phyloP scores from a whole-genome alignment of 2,797 vertebrate genomes.

The Phataginus tetradactyla region DNA sequence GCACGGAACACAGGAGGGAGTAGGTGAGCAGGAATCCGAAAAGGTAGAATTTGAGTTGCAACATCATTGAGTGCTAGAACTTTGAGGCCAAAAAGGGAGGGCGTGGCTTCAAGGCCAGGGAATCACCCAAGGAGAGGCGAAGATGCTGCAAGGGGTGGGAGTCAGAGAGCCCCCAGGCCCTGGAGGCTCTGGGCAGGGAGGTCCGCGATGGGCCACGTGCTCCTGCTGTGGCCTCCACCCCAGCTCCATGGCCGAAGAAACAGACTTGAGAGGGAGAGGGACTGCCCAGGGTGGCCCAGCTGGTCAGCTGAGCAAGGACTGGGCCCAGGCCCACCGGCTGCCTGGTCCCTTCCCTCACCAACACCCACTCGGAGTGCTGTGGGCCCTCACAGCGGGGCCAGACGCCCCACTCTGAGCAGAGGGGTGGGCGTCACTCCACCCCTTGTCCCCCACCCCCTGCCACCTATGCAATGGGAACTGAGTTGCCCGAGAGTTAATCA shows the following conservation, averaged over 20 bases:
- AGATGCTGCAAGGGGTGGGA: fast-evolving
- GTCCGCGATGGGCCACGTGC: fast-evolving
- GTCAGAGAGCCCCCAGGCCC: neutral
- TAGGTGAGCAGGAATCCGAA: neutral
- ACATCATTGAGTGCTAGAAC: neutral
- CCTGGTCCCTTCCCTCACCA: neutral
- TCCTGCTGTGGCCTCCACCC: neutral
- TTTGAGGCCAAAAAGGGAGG: neutral
- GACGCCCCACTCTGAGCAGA: neutral
- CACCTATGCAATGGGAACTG: slow-evolving; percentile 77
- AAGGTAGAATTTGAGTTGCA: neutral
- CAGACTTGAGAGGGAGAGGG: neutral
- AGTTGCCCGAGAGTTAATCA: slow-evolving; percentile 85
- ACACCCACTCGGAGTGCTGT: neutral
- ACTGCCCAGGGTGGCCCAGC: fast-evolving
- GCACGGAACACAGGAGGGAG: neutral
- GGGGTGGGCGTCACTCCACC: neutral
- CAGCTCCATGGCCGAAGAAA: neutral
- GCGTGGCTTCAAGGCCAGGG: neutral
- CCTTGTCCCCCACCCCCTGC: neutral
- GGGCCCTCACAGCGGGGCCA: neutral
- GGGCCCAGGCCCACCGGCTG: neutral
- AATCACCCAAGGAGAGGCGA: fast-evolving
- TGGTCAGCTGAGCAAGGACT: neutral
- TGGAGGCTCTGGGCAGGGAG: neutral